Evolutionary conservation across 2,797 vertebrate species (phyloP).

Genomic region (Enteromius radiatus): DNA sequence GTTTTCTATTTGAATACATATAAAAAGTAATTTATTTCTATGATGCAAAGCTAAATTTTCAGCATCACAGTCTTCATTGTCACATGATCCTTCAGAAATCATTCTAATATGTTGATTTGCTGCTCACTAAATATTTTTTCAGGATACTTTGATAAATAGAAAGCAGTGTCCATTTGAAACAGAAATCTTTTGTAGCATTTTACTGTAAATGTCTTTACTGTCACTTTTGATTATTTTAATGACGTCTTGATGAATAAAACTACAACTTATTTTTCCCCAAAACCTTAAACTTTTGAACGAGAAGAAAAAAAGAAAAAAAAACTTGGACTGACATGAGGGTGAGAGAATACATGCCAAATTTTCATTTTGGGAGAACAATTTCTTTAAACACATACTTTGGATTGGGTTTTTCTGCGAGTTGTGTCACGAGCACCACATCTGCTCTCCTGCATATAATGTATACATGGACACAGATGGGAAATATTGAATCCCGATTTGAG

Average conservation of each 20-base stretch:
- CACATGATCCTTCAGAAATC: not conserved
- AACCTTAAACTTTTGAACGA: not conserved
- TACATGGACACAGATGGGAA: conserved; percentile 16
- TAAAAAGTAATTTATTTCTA: not conserved
- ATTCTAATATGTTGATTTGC: not conserved
- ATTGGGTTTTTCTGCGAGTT: not conserved
- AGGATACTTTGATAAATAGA: not conserved
- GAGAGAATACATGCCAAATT: not conserved
- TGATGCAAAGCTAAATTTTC: not conserved
- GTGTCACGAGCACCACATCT: not conserved
- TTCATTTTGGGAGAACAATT: not conserved
- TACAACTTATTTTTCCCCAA: not conserved
- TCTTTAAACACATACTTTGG: not conserved
- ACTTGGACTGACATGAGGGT: not conserved
- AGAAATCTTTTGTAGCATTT: not conserved
- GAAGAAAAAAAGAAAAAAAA: not conserved
- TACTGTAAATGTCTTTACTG: not conserved
- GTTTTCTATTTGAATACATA: not conserved
- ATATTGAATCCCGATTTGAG: not conserved
- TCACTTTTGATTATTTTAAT: not conserved
- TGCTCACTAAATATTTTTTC: not conserved
- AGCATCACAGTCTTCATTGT: not conserved
- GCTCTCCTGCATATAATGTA: not conserved
- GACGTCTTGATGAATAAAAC: not conserved
- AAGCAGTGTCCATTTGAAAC: not conserved